Conservation (phyloP, 1,140 invertebrate species). For the Bombus consobrinus region DNA sequence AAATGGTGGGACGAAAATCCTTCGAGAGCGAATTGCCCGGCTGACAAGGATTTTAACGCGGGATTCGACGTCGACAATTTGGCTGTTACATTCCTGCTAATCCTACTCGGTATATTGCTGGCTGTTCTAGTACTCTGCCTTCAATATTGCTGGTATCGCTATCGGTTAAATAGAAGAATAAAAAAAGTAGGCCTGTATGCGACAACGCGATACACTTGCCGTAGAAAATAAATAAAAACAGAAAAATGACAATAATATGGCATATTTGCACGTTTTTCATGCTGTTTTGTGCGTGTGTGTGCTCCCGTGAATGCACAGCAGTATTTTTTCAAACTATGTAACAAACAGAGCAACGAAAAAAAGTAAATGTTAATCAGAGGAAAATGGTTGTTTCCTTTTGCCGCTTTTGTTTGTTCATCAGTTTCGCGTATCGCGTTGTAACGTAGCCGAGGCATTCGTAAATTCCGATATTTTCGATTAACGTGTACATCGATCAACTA, state of each 20-base stretch:
- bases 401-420: not conserved
- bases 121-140: slow-evolving; percentile 94
- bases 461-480: not conserved
- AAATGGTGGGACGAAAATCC: slow-evolving; percentile 97
- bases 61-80: slow-evolving; percentile 98
- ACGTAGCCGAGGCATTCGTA: not conserved
- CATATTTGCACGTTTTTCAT: not conserved
- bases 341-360: not conserved
- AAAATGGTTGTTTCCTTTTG: not conserved
- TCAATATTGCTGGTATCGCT: slow-evolving; percentile 96
- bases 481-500: not conserved
- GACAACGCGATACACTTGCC: not conserved
- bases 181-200: not conserved
- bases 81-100: slow-evolving; percentile 97
- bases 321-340: not conserved
- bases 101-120: slow-evolving; percentile 95
- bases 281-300: too few species aligned
- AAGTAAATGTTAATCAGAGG: not conserved
- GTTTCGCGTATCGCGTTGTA: not conserved
- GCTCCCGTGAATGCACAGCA: not conserved
- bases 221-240: not conserved
- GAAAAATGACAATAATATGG: not conserved
- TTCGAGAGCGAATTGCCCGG: slow-evolving; percentile 90
- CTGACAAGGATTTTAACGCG: slow-evolving; percentile 94
- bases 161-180: slow-evolving; percentile 76